These are phyloP conservation scores for Ips typographus DNA, from an alignment of 1,140 invertebrate species.

Conservation along the genomic window DNA sequence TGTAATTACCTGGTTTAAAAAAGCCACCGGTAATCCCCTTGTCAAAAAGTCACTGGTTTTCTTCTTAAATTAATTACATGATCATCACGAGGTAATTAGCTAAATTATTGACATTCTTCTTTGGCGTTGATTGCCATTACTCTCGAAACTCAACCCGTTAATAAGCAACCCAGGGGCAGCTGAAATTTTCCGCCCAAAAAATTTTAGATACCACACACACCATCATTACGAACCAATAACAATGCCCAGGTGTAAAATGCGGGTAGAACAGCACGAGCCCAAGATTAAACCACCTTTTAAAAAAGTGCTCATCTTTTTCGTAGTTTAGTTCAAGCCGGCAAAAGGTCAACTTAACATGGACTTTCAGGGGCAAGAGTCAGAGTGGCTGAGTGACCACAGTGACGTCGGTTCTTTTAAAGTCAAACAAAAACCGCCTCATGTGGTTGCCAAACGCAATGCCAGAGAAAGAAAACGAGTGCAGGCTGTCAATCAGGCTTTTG, in stretches of 20 bases:
- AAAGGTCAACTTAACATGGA: slow-evolving; percentile 6
- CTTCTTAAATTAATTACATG: slow-evolving; percentile 15
- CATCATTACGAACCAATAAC: too few relatives aligned
- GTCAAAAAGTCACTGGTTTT: slow-evolving; percentile 9
- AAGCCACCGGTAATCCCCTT: slow-evolving; percentile 1
- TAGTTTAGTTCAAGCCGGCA: not conserved
- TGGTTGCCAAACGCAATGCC: slow-evolving; percentile 60
- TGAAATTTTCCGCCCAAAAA: slow-evolving; percentile 25
- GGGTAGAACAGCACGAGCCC: slow-evolving; percentile 21
- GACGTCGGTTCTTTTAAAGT: slow-evolving; percentile 8
- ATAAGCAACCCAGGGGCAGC: slow-evolving; percentile 10
- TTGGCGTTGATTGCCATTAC: too few relatives aligned
- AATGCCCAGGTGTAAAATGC: slow-evolving; percentile 36
- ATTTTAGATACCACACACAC: slow-evolving; percentile 23
- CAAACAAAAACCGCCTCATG: slow-evolving; percentile 53
- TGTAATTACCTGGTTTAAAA: slow-evolving; percentile 5
- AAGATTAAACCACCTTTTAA: slow-evolving; percentile 23
- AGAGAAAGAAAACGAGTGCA: slow-evolving; percentile 59
- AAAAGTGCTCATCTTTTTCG: slow-evolving; percentile 23
- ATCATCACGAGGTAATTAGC: not conserved
- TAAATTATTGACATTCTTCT: not conserved
- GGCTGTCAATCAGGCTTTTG: slow-evolving; percentile 60
- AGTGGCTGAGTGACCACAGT: not conserved
- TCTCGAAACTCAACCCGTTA: too few relatives aligned
- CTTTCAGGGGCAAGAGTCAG: not conserved